Evolutionary conservation across 2,888 invertebrate species (phyloP), one percentile per base, ranked within the genome.

Genomic region (Scaptodrosophila latifasciaeformis): DNA sequence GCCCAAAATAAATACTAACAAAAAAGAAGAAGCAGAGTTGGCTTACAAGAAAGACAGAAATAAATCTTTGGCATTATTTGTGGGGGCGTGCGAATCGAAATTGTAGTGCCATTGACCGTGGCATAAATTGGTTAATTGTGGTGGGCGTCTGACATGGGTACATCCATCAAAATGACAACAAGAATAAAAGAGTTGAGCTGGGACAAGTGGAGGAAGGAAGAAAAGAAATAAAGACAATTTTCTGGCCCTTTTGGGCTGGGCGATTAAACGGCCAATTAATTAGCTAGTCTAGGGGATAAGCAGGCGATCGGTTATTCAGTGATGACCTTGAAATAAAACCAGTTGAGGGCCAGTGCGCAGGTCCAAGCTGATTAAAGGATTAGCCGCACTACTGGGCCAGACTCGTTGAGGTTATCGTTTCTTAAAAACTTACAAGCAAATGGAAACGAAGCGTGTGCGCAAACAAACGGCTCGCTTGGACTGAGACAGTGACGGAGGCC

Each of bases 181-280:
- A 45, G 29, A 35, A n/a, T 34, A 24, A 48, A 52, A 52, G 40
- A 52, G 29, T 39, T 17, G 17, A 44, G 17, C 27, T 17, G 18
- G n/a, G n/a, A n/a, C 31, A 24, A 37, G 24, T 24, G 30, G 34
- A 31, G 7, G 3, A 37, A 47, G 35, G 27, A n/a, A 31, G 4
- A 10, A n/a, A 10, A 39, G 9, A 13, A 19, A 15, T 19, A 24
- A n/a, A 12, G 6, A 17, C 13, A 29, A 17, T n/a, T n/a, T n/a
- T n/a, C n/a, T n/a, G n/a, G n/a, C n/a, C n/a, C n/a, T n/a, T n/a
- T n/a, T n/a, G n/a, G n/a, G n/a, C n/a, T n/a, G 65, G 65, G 59
- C 70, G 65, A 72, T 76, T 76, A 82, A 79, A 67, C 63, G 72
- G 59, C 60, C 65, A 82, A 79, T 79, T 79, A 79, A 82, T 76